Base-by-base conservation (phyloP, 2,888 invertebrate species). In the Myathropa florea region DNA sequence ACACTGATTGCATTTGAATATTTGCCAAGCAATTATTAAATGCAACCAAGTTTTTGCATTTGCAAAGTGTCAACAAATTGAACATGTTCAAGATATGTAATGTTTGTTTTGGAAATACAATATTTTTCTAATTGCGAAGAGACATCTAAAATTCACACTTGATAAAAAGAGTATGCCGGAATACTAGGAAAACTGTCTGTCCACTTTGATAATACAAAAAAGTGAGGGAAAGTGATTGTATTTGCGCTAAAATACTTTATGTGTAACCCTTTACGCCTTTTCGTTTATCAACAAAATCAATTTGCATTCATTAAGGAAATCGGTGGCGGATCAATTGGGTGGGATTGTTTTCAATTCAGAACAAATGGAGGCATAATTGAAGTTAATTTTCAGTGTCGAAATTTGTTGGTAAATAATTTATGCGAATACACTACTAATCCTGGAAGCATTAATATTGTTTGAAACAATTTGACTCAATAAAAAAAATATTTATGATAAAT, bases 101-200 rank as follows among this genome's bases (percentile, higher is more conserved):
- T 75, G 26, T 75, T 75, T 36, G 30, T 24, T 72, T 63, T 63
- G 7, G 7, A 55, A 59, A 75, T 70, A 46, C 18, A 75, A 75
- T 63, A 63, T 12, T 63, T n/a, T 28, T 36, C 14, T 2, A 46
- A 46, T 7, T n/a, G 23, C 23, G 6, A 70, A 75, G 76, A 70
- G 73, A 80, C 26, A 61, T 4, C 55, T 24, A 30, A 14, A 77
- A 53, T 60, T 61, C 23, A 39, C 39, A 61, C 23, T 39, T 14
- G 2, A 10, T 4, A 24, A 30, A 7, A 30, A 6, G 18, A 18
- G n/a, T 33, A 1, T 33, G 18, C 46, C 1, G 1, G 6, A 4
- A 46, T n/a, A 46, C 18, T 46, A 18, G 2, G 46, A 7, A 46
- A 46, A 1, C 33, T 46, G 46, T 18, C 18, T 4, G n/a, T n/a